Conservation (phyloP, 1,140 invertebrate genomes). For the Papilio helenus region DNA sequence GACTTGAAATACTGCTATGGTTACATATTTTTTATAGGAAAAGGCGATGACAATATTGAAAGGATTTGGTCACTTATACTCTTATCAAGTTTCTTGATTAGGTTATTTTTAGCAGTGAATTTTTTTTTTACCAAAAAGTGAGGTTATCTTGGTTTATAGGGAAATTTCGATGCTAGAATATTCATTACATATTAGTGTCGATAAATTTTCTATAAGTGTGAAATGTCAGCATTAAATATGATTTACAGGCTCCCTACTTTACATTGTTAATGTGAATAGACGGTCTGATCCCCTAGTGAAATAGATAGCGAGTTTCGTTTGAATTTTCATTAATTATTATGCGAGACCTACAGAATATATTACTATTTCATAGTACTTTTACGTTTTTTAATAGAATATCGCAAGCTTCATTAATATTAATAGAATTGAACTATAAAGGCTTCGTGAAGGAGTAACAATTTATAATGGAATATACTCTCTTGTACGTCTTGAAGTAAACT, state of each 20-base stretch:
- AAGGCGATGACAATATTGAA: too few relatives aligned
- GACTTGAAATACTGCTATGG: too few relatives aligned
- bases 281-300: slow-evolving; percentile 14
- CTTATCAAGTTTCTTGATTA: too few relatives aligned
- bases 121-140: background rate
- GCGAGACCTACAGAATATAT: slow-evolving; percentile 13
- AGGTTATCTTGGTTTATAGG: background rate
- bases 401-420: too few relatives aligned
- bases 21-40: too few relatives aligned
- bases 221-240: slow-evolving; percentile 26
- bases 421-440: too few relatives aligned
- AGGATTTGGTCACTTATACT: too few relatives aligned
- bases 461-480: too few relatives aligned
- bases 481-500: too few relatives aligned
- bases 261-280: slow-evolving; percentile 28
- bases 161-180: slow-evolving; percentile 14
- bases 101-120: background rate
- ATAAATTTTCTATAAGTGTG: slow-evolving; percentile 26
- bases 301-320: slow-evolving; percentile 27
- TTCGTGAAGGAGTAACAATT: too few relatives aligned
- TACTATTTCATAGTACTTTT: background rate
- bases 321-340: slow-evolving; percentile 26
- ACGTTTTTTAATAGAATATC: too few relatives aligned
- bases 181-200: slow-evolving; percentile 26
- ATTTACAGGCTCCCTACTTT: slow-evolving; percentile 24